Percentiles rank a stretch among this genome's conserved stretches.
These are phyloP conservation scores for Palythoa grandis DNA, from an alignment of 92 coral and sea anemone genomes.

Conservation along the genomic window DNA sequence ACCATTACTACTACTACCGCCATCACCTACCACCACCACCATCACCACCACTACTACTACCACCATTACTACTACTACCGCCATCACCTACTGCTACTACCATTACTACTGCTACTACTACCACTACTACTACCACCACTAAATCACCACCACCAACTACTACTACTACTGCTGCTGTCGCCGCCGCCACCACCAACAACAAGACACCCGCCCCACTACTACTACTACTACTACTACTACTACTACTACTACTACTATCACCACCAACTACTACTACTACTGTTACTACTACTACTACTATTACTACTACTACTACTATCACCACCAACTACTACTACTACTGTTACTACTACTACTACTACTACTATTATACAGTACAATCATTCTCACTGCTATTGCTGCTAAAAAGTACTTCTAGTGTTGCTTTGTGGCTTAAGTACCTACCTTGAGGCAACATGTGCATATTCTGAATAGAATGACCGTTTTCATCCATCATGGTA, in stretches of 20 bases:
- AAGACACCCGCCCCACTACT: too few species aligned
- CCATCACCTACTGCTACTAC: not conserved
- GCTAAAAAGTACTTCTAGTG: not conserved
- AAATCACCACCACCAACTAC: too few species aligned
- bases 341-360: not conserved
- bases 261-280: not conserved
- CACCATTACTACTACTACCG: too few species aligned
- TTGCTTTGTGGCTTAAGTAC: conserved; percentile 10
- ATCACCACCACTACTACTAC: too few species aligned
- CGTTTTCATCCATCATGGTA: conserved; percentile 80
- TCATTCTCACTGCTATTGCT: not conserved
- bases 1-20: too few species aligned
- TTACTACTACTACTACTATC: not conserved
- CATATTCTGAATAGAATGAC: conserved; percentile 80
- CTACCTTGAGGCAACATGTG: conserved; percentile 88
- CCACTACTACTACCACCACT: not conserved
- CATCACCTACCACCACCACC: too few species aligned
- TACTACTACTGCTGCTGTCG: not conserved
- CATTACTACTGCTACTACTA: too few species aligned
- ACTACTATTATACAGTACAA: not conserved
- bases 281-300: not conserved
- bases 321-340: not conserved
- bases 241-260: too few species aligned
- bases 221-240: too few species aligned
- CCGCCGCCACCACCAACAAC: not conserved